Percentiles rank a stretch among this genome's conserved stretches.
phyloP scores from a whole-genome alignment of 2,888 invertebrate genomes.

The Punctoribates punctum region DNA sequence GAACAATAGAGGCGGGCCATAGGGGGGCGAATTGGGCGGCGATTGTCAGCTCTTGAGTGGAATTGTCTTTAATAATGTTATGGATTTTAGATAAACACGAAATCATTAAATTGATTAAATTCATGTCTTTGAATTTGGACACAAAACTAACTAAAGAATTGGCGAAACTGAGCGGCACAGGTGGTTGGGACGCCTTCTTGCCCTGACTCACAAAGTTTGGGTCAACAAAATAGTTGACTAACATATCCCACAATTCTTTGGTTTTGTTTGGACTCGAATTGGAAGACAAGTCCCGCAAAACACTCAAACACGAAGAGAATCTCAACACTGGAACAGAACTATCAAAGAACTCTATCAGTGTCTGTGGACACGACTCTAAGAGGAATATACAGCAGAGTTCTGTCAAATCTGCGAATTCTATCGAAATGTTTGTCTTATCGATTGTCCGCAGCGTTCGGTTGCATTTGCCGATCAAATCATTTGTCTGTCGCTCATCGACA shows the following conservation, averaged over 20 bases:
- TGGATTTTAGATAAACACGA: conserved; percentile 41
- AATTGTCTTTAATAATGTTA: conserved; percentile 41
- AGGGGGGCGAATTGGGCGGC: neutral
- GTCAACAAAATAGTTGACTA: conserved; percentile 6
- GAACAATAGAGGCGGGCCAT: conserved; percentile 9
- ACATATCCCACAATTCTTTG: conserved; percentile 41
- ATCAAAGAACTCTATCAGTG: conserved; percentile 30
- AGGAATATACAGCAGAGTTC: conserved; percentile 43
- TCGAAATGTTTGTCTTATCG: neutral
- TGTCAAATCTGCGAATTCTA: conserved; percentile 19
- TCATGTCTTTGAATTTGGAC: conserved; percentile 36
- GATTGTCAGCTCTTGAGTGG: conserved; percentile 25
- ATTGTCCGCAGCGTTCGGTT: conserved; percentile 27
- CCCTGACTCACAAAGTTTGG: neutral
- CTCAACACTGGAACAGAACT: conserved; percentile 20
- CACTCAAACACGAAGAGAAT: conserved; percentile 27
- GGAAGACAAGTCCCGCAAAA: neutral
- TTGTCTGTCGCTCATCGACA: conserved; percentile 40
- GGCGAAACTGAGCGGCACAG: neutral
- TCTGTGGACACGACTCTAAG: conserved; percentile 23
- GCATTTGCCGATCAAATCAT: conserved; percentile 40
- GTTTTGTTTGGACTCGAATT: neutral
- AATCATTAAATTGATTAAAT: conserved; percentile 13
- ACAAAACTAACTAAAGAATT: conserved; percentile 36
- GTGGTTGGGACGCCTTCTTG: too few species aligned